Evolutionary conservation across 1,140 invertebrate species (phyloP).

Genomic region (Trichogramma pretiosum): DNA sequence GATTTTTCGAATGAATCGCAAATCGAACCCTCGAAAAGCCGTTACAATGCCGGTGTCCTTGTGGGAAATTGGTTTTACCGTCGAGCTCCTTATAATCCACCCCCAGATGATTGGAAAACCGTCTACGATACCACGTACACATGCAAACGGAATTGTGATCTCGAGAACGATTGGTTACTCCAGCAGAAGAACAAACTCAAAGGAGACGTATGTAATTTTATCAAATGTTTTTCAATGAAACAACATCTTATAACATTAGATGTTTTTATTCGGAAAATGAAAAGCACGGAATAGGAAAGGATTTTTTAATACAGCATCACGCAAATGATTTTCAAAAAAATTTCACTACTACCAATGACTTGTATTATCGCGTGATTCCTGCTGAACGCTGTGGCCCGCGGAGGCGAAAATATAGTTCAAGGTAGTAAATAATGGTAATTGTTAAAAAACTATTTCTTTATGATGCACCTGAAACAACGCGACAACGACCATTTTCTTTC

Average conservation of each 20-base stretch:
- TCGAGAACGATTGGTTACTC: background rate
- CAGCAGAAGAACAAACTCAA: background rate
- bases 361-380: background rate
- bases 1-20: too few species aligned
- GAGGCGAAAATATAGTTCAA: conserved; percentile 4
- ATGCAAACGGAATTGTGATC: conserved; percentile 3
- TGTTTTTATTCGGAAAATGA: background rate
- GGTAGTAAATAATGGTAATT: conserved; percentile 3
- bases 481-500: background rate
- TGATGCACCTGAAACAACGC: background rate
- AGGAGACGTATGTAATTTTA: background rate
- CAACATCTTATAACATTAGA: too few species aligned
- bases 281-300: conserved; percentile 4
- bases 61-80: conserved; percentile 11
- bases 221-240: background rate
- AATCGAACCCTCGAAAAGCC: background rate
- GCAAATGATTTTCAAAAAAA: background rate
- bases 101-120: conserved; percentile 7
- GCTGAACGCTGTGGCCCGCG: background rate
- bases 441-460: background rate
- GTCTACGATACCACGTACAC: background rate
- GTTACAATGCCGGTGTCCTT: background rate
- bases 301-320: conserved; percentile 6
- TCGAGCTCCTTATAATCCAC: background rate
- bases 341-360: conserved; percentile 8